Percentiles rank a stretch among this genome's conserved stretches.
Conservation (phyloP, 2,113 vertebrate species). For the Apodemus sylvaticus region DNA sequence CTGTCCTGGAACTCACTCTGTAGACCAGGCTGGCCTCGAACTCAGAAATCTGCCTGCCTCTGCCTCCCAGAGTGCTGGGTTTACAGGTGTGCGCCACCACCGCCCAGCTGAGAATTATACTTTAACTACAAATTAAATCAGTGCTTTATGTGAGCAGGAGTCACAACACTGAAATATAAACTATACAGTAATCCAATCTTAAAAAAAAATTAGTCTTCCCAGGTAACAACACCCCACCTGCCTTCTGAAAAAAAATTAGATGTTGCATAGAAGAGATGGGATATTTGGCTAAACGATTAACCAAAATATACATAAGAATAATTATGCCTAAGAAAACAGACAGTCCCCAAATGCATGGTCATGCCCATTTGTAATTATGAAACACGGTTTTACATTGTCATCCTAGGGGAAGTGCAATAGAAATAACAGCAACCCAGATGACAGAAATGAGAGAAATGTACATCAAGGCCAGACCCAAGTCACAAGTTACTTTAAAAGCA, state of each 20-base stretch:
- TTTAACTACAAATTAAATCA: conserved; percentile 56
- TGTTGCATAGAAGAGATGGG: not conserved
- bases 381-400: not conserved
- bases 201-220: conserved; percentile 11
- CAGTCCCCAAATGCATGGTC: not conserved
- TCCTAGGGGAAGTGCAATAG: conserved; percentile 21
- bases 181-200: conserved; percentile 33
- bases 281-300: not conserved
- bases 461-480: conserved; percentile 3
- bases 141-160: not conserved
- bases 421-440: not conserved
- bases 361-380: conserved; percentile 39
- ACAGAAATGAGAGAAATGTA: conserved; percentile 20
- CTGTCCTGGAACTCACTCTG: no score
- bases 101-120: no score
- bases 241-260: not conserved
- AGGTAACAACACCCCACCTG: conserved; percentile 22
- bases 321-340: conserved; percentile 47
- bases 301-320: conserved; percentile 49
- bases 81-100: no score
- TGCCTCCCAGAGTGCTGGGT: no score
- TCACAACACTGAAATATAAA: not conserved
- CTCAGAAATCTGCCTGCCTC: no score
- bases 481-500: conserved; percentile 64
- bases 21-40: no score